phyloP scores from a whole-genome alignment of 2,888 invertebrate species.

The Scaptomyza tumidula region DNA sequence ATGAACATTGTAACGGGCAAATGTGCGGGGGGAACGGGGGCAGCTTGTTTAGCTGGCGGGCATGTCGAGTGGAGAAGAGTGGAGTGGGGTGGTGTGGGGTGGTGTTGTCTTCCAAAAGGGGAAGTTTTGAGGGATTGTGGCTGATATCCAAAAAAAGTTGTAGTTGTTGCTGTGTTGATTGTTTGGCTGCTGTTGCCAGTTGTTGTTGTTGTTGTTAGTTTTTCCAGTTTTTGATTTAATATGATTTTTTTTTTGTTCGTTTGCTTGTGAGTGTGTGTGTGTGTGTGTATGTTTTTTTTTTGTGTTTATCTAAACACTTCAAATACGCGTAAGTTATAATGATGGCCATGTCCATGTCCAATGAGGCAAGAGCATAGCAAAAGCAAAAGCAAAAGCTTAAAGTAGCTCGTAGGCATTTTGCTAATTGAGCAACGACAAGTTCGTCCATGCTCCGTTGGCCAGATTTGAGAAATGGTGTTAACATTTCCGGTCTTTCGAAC shows the following conservation, averaged over 20 bases:
- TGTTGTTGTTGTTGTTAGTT: constrained; percentile 64
- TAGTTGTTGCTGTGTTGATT: constrained; percentile 6
- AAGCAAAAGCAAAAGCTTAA: constrained; percentile 18
- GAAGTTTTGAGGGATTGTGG: constrained; percentile 8
- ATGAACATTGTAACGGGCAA: constrained; percentile 71
- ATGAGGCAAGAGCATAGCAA: constrained; percentile 41
- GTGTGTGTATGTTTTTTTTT: constrained; percentile 23
- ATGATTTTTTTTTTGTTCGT: constrained; percentile 2
- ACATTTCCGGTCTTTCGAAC: constrained; percentile 71
- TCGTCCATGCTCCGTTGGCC: constrained; percentile 48
- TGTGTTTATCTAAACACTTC: constrained; percentile 58
- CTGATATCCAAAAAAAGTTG: constrained; percentile 47
- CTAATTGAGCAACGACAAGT: constrained; percentile 75
- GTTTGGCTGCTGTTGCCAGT: constrained; percentile 27
- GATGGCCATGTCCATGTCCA: constrained; percentile 62
- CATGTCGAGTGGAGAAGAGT: not conserved
- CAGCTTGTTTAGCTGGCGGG: constrained; percentile 14
- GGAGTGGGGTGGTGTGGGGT: not conserved
- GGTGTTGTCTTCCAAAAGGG: not conserved
- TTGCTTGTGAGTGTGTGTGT: no score
- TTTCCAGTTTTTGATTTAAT: constrained; percentile 55
- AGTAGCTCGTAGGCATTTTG: constrained; percentile 65
- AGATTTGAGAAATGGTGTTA: constrained; percentile 73
- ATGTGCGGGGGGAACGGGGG: not conserved
- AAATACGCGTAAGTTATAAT: constrained; percentile 59